Conservation (phyloP, 1,140 invertebrate genomes). For the Zaprionus gabonicus region DNA sequence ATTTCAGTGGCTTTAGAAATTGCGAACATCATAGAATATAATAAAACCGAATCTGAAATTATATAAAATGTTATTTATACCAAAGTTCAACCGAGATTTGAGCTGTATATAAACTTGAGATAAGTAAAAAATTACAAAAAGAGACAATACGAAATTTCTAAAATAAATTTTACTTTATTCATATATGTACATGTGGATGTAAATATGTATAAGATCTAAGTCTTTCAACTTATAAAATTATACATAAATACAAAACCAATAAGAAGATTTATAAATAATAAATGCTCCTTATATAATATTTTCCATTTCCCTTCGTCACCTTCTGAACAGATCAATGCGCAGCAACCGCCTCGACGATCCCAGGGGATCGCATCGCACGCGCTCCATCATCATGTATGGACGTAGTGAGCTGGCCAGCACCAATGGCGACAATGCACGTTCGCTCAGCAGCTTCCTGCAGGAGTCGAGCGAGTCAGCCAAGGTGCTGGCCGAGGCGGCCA, state of each 20-base stretch:
- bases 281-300: not conserved
- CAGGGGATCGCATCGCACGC: slow-evolving; percentile 80
- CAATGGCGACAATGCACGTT: slow-evolving; percentile 63
- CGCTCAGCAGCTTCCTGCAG: slow-evolving; percentile 76
- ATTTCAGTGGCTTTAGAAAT: too few species aligned
- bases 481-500: slow-evolving; percentile 73
- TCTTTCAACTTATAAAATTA: too few species aligned
- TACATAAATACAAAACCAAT: too few species aligned
- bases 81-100: too few species aligned
- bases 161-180: not conserved
- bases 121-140: not conserved
- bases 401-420: slow-evolving; percentile 83
- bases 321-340: slow-evolving; percentile 66
- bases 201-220: too few species aligned
- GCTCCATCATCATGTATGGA: slow-evolving; percentile 84
- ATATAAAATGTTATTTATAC: too few species aligned
- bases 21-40: too few species aligned
- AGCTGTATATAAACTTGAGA: too few species aligned
- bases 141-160: not conserved
- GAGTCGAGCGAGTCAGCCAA: slow-evolving; percentile 69
- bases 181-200: too few species aligned
- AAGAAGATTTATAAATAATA: not conserved
- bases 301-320: not conserved
- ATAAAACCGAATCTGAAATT: too few species aligned
- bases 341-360: slow-evolving; percentile 83